phyloP scores from a whole-genome alignment of 2,797 vertebrate genomes.

The Clarias laeviceps region DNA sequence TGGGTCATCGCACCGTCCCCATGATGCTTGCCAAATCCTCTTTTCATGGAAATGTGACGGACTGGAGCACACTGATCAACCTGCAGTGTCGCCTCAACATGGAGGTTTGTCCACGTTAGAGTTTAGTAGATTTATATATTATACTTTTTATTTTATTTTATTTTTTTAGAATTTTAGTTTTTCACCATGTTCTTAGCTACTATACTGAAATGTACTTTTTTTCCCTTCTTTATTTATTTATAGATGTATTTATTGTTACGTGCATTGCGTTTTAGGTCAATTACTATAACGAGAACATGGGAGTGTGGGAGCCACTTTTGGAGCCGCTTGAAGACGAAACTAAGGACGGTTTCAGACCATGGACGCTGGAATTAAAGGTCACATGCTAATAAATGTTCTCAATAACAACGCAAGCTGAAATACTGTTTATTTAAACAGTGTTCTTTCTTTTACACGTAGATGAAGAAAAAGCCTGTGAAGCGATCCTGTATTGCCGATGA shows the following conservation, averaged over 20 bases:
- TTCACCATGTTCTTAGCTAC: background rate
- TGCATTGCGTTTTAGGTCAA: slow-evolving; percentile 79
- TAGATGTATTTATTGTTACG: background rate
- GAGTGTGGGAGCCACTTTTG: slow-evolving; percentile 96
- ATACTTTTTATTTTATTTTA: too few relatives aligned
- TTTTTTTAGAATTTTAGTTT: too few relatives aligned
- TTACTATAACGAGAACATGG: slow-evolving; percentile 94
- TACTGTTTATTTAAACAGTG: background rate
- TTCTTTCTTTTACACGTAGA: slow-evolving; percentile 69
- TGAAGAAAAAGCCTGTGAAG: slow-evolving; percentile 90
- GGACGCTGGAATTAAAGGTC: slow-evolving; percentile 90
- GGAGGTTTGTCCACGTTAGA: slow-evolving; percentile 67
- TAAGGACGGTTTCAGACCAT: slow-evolving; percentile 87
- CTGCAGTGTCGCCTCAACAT: slow-evolving; percentile 80
- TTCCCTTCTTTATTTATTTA: background rate
- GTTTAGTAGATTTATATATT: background rate
- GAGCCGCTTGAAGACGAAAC: slow-evolving; percentile 92
- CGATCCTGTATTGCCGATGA: slow-evolving; percentile 76
- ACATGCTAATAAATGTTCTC: slow-evolving; percentile 7
- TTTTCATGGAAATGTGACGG: slow-evolving; percentile 86
- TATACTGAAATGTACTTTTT: background rate
- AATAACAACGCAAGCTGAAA: too few relatives aligned
- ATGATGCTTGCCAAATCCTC: slow-evolving; percentile 95
- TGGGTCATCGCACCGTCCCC: slow-evolving; percentile 92
- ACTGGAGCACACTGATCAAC: slow-evolving; percentile 94